A percentile compares a stretch with the other conserved stretches of the same genome.
These are phyloP conservation scores for Lichenostomus cassidix DNA, from an alignment of 2,113 vertebrate genomes.

Conservation along the genomic window DNA sequence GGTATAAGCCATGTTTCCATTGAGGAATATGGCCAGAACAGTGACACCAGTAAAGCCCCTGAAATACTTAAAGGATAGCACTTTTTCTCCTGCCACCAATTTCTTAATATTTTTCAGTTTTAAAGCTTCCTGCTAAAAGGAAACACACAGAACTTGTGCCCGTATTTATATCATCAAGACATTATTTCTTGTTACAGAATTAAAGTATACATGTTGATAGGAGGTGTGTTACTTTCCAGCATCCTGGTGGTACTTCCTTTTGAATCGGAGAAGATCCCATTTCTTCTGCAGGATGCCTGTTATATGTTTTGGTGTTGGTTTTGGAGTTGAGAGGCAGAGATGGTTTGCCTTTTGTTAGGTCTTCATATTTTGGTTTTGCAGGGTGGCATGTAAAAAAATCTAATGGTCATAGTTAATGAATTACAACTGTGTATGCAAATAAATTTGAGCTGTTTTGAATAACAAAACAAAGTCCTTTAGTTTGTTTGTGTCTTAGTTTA, in stretches of 20 bases:
- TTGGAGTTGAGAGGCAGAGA: background rate
- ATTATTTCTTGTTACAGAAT: background rate
- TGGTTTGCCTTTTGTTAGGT: background rate
- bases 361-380: background rate
- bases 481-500: background rate
- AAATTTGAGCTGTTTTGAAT: slow-evolving; percentile 34
- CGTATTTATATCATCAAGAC: background rate
- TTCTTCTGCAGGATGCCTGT: background rate
- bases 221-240: background rate
- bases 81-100: background rate
- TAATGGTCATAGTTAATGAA: slow-evolving; percentile 6
- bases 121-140: background rate
- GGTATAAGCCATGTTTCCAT: background rate
- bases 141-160: background rate
- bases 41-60: background rate
- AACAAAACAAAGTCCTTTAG: background rate
- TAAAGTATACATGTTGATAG: background rate
- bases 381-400: slow-evolving; percentile 10
- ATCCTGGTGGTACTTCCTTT: background rate
- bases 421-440: slow-evolving; percentile 3
- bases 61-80: background rate
- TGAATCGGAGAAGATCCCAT: background rate
- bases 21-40: background rate
- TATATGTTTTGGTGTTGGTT: background rate
- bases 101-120: background rate